A percentile compares a stretch with the other conserved stretches of the same genome.
Evolutionary conservation across 2,797 vertebrate genomes (phyloP).

Genomic region (Enoplosus armatus): DNA sequence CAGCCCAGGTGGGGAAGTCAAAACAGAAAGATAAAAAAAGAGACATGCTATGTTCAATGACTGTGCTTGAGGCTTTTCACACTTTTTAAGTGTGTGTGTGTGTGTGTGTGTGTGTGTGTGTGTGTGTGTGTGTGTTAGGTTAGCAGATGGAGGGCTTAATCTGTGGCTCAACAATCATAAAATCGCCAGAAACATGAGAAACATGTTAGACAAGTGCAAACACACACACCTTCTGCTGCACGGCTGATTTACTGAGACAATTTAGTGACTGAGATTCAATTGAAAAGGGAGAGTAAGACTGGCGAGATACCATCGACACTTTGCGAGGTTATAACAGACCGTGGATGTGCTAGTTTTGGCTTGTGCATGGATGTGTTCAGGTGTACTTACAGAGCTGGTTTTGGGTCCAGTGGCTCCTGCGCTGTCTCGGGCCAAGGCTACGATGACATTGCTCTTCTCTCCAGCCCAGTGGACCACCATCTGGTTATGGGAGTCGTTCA

Average conservation of each 20-base stretch:
- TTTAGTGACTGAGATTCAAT: neutral
- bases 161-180: constrained; percentile 23
- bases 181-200: constrained; percentile 33
- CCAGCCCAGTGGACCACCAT: constrained; percentile 99
- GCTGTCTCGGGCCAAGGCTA: constrained; percentile 96
- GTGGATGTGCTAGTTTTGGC: no score
- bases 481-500: constrained; percentile 98
- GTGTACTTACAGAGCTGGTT: constrained; percentile 92
- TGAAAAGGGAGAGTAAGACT: neutral
- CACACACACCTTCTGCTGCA: constrained; percentile 17
- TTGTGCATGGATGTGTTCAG: neutral
- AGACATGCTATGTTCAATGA: neutral
- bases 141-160: constrained; percentile 39
- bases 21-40: constrained; percentile 1
- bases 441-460: constrained; percentile 97
- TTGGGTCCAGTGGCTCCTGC: constrained; percentile 89
- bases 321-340: no score
- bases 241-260: neutral
- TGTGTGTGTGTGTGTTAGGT: constrained; percentile 20
- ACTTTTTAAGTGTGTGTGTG: neutral
- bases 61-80: neutral
- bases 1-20: neutral
- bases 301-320: neutral
- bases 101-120: constrained; percentile 16
- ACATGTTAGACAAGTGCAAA: constrained; percentile 31